These are phyloP conservation scores for Dromiciops gliroides DNA, from an alignment of 2,113 vertebrate species.

Conservation along the genomic window DNA sequence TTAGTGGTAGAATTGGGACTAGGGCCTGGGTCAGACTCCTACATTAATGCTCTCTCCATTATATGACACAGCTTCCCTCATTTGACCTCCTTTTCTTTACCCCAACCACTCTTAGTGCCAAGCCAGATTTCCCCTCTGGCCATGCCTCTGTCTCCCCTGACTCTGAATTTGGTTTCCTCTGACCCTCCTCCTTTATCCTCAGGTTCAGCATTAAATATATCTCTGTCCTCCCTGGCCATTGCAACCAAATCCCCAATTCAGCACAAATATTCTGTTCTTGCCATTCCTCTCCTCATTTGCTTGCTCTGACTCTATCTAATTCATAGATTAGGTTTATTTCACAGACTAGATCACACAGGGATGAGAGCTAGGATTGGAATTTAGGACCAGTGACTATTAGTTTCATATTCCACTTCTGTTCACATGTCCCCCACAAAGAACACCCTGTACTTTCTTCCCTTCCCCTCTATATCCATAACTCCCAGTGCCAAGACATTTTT, in stretches of 20 bases:
- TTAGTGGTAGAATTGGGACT: not conserved
- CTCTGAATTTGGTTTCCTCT: not conserved
- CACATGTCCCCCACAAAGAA: not conserved
- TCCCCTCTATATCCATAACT: not conserved
- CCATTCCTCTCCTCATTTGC: not conserved
- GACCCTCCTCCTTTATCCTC: not conserved
- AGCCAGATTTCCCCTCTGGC: not conserved
- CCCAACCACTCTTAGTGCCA: not conserved
- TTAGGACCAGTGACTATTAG: not conserved
- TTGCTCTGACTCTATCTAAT: not conserved
- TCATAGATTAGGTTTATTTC: not conserved
- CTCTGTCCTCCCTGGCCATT: not conserved
- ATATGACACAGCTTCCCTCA: not conserved
- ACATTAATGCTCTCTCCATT: not conserved
- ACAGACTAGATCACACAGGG: not conserved
- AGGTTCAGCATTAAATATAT: not conserved
- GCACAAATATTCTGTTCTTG: not conserved
- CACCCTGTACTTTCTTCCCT: not conserved
- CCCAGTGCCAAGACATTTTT: not conserved
- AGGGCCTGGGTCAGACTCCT: not conserved
- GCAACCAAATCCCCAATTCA: not conserved
- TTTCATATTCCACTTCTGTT: not conserved
- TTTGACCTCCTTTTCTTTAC: not conserved
- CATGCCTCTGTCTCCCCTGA: not conserved
- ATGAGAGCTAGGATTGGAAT: not conserved